Evolutionary conservation across 2,888 invertebrate species (phyloP), one percentile per base, ranked within the genome.

Genomic region (Nomada flava): DNA sequence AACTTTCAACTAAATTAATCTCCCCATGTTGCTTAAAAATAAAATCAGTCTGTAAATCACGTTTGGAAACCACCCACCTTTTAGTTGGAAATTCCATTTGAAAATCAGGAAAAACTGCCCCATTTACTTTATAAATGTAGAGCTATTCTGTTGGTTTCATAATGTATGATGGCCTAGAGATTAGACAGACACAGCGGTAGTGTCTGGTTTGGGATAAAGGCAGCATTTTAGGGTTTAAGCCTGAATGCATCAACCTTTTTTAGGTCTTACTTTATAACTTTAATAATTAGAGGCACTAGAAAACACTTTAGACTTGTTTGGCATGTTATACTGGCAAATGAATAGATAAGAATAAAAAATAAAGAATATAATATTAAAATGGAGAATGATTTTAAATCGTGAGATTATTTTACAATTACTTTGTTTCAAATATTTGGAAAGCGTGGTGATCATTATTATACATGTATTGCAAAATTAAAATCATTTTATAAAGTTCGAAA

Each of bases 141-240:
- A 85, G 79, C 83, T 86, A 90, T 89, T 89, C 87, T 80, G 83
- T 90, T 87, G 89, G 78, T 90, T 87, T 89, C 84, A 86, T 89
- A 90, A 89, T 88, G 88, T 89, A 91, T 82, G 89, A 88, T 84
- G 85, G 91, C 92, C 90, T 92, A 91, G 88, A 90, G 87, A 92
- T 92, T 91, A 92, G 92, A 92, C 92, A 92, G 92, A 92, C 92
- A 92, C 92, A 92, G 92, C 91, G 90, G 90, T 88, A 76, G 91
- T 91, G 91, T 91, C 91, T 91, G 91, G 86, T 88, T 86, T 89
- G 92, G 92, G 91, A 92, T 85, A 92, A 88, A 92, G 92, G 92
- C 92, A 92, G 92, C 92, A 92, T 90, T 92, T 92, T 91, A 91
- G 87, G 89, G 90, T 91, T 91, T 90, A 91, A 91, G 90, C 92